Base-by-base conservation (phyloP, 2,113 vertebrate species). In the Callopanchax toddi region DNA sequence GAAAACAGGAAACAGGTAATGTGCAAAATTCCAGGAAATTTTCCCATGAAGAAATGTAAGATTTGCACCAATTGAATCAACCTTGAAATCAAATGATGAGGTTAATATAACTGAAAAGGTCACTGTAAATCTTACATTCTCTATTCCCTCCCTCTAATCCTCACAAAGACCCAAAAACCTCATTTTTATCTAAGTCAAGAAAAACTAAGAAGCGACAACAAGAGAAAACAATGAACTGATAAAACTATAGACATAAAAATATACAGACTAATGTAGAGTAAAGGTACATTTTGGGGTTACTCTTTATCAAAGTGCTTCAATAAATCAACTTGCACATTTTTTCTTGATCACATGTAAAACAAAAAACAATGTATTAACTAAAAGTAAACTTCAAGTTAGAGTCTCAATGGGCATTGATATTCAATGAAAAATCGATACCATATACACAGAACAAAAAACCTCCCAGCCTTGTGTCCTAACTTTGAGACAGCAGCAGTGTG, bases 321-420 rank as follows among this genome's bases (percentile, higher is more conserved):
- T 45, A 54, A 57, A 55, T 69, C 76, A 67, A 63, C 46, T 45
- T 15, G 59, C 45, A 51, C 65, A 66, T 71, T 78, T 76, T 73
- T 65, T 66, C 68, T 74, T 80, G 18, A 71, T 84, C 69, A 55
- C 18, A 32, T 50, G 42, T 57, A 74, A 74, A 79, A 48, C 74
- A 54, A 40, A 17, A 6, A 5, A 17, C 6, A 6, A 6, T 26
- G 6, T 4, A 32, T 32, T 32, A 8, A 42, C 48, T 43, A 36
- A 68, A 54, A 71, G 66, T 60, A 46, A 39, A 57, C 65, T 65
- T 69, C 57, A 69, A 16, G 32, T 62, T 59, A 74, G 84, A 83
- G 85, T 77, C 73, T 67, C 74, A 55, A 50, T 45, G 44, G 17
- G n/a, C 68, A 48, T 40, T 15, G 11, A 59, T 70, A 36, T 53